phyloP scores from a whole-genome alignment of 1,140 invertebrate species.

The Nephila pilipes region DNA sequence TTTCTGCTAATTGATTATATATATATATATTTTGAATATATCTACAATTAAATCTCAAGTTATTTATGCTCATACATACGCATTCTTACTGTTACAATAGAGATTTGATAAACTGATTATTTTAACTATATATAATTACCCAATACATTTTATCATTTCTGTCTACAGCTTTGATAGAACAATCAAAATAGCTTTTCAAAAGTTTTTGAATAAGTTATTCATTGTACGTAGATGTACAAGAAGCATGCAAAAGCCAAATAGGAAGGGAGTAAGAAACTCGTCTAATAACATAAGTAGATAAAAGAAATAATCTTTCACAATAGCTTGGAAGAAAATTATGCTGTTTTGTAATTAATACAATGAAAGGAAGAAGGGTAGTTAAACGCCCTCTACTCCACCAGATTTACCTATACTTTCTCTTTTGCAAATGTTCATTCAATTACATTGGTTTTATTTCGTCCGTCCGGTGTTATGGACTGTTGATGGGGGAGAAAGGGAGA shows the following conservation, averaged over 20 bases:
- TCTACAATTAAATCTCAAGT: too few species aligned
- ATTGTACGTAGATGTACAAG: not conserved
- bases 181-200: too few species aligned
- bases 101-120: too few species aligned
- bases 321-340: not conserved
- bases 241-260: not conserved
- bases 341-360: constrained; percentile 15
- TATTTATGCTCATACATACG: too few species aligned
- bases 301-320: not conserved
- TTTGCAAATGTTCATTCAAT: constrained; percentile 49
- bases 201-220: too few species aligned
- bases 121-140: too few species aligned
- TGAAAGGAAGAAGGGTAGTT: not conserved
- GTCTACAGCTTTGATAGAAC: too few species aligned
- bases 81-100: too few species aligned
- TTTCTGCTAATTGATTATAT: too few species aligned
- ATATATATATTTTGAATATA: too few species aligned
- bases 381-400: constrained; percentile 5
- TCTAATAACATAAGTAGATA: not conserved
- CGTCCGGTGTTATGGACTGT: constrained; percentile 51
- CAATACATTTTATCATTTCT: too few species aligned
- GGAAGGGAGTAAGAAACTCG: not conserved
- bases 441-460: constrained; percentile 53
- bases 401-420: constrained; percentile 9
- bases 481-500: constrained; percentile 12